Base-by-base conservation (phyloP, 2,888 invertebrate species). In the Orthosia incerta region DNA sequence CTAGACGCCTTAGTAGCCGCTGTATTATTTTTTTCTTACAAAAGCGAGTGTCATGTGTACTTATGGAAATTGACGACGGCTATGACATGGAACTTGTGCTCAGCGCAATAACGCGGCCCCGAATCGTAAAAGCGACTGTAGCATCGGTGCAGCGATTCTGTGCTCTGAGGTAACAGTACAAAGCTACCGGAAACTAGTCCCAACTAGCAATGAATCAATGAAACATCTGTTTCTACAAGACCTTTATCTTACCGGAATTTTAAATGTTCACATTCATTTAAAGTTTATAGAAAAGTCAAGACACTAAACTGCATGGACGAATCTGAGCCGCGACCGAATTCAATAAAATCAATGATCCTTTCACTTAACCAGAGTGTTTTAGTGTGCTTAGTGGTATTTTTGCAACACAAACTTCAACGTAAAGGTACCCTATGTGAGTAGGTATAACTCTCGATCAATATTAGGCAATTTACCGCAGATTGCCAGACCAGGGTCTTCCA, bases 321-420 rank as follows among this genome's bases (percentile, higher is more conserved):
- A 57, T 18, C 4, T 12, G 31, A 26, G 18, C 9, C 26, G 56
- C 3, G 26, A 31, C 11, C 11, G 7, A 39, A 59, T 13, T 13
- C 15, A 59, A 59, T 12, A n/a, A 59, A n/a, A 20, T 11, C 31
- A 2, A 57, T 18, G 4, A 31, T 39, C 39, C 39, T 7, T 57
- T 26, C 18, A 4, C 31, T 57, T 12, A 31, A 31, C 31, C 18
- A 4, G 18, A 18, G 31, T 57, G 57, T 31, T 31, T 31, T 31
- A 57, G 31, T 31, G 31, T 18, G 31, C 57, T 57, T 57, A 31
- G 57, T 57, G 57, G n/a, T 57, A 31, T 57, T 57, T 18, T 31
- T n/a, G 4, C 4, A 31, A 31, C 39, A 39, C 39, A 39, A 7
- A 39, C 39, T 39, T 39, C 39, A 39, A 9, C 39, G 9, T 39